Evolutionary conservation across 2,888 invertebrate species (phyloP).

Genomic region (Tricholauxania praeusta): DNA sequence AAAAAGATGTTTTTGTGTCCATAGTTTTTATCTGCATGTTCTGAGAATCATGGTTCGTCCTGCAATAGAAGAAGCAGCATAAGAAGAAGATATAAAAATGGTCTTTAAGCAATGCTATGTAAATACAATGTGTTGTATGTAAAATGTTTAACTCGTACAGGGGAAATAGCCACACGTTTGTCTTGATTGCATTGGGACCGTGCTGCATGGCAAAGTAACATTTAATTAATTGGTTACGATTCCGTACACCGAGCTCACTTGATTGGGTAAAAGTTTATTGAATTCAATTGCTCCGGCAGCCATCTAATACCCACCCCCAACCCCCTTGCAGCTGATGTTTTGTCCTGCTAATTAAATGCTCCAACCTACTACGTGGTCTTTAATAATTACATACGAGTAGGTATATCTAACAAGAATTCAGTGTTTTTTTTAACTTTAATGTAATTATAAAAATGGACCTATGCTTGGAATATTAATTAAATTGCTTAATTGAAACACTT

Average conservation of each 20-base stretch:
- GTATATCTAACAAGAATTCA: constrained; percentile 14
- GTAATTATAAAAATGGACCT: neutral
- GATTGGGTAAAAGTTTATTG: constrained; percentile 12
- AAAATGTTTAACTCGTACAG: too few relatives aligned
- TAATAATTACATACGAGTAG: too few relatives aligned
- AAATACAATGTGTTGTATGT: constrained; percentile 14
- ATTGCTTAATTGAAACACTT: constrained; percentile 20
- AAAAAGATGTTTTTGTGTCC: constrained; percentile 57
- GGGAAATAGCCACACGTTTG: neutral
- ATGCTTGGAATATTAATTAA: constrained; percentile 1
- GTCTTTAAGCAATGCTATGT: constrained; percentile 10
- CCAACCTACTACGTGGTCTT: too few relatives aligned
- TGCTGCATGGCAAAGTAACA: neutral
- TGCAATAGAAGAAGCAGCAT: constrained; percentile 45
- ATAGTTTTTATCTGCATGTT: constrained; percentile 64
- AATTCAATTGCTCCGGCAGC: constrained; percentile 3
- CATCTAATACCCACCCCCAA: too few relatives aligned
- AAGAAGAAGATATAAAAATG: constrained; percentile 33
- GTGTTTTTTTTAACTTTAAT: constrained; percentile 10
- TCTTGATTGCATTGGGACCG: neutral
- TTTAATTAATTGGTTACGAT: neutral
- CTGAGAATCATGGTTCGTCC: constrained; percentile 64
- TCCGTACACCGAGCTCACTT: constrained; percentile 1
- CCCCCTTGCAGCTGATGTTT: too few relatives aligned
- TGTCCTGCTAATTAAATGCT: too few relatives aligned